Conservation (phyloP, 37 sponge, comb jelly and placozoan genomes). For the Hexactinellida sp. region DNA sequence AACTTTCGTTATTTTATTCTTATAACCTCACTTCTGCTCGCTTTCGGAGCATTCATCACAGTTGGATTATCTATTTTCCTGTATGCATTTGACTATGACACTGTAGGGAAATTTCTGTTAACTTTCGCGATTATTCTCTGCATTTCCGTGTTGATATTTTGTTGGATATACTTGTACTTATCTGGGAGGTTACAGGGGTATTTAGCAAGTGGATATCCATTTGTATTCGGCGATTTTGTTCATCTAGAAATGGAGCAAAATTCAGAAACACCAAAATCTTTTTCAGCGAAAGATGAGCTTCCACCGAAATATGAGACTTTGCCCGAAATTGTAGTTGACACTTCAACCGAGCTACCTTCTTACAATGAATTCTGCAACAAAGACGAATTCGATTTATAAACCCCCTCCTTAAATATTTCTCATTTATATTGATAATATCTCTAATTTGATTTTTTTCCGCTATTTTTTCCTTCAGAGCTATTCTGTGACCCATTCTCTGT, state of each 20-base stretch:
- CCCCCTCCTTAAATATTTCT: too few relatives aligned
- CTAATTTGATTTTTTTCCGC: too few relatives aligned
- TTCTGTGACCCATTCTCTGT: too few relatives aligned
- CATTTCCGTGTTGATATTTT: neutral
- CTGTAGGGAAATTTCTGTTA: neutral
- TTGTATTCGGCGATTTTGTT: neutral
- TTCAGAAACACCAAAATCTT: neutral
- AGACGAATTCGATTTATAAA: too few relatives aligned
- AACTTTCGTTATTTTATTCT: neutral
- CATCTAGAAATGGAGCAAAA: neutral
- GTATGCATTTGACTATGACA: neutral
- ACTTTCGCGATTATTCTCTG: neutral
- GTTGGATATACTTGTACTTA: neutral
- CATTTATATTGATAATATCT: too few relatives aligned
- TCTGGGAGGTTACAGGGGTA: neutral
- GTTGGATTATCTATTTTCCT: neutral
- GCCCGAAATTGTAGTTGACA: neutral
- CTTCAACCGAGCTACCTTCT: neutral
- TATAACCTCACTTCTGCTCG: neutral
- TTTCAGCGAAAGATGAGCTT: neutral
- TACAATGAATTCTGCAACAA: neutral
- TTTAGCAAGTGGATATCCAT: neutral
- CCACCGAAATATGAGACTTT: slow-evolving; percentile 11
- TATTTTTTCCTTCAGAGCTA: too few relatives aligned
- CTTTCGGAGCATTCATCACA: neutral